These are phyloP conservation scores for Onychorhynchus coronatus DNA, from an alignment of 2,113 vertebrate species.

Conservation along the genomic window DNA sequence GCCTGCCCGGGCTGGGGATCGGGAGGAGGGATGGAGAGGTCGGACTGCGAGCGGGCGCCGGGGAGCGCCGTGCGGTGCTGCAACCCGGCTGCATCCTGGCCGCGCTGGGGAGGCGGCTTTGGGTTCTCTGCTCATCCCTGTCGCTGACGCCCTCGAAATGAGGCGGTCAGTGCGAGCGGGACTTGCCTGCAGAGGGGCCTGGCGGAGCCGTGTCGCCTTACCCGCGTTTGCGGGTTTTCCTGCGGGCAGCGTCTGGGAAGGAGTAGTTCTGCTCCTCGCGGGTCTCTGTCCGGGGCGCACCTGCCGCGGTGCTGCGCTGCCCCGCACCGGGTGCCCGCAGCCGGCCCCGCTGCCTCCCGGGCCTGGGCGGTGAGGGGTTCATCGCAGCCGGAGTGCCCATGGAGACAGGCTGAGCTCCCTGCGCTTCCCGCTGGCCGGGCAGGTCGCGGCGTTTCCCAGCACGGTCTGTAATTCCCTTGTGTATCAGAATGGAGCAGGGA, in stretches of 20 bases:
- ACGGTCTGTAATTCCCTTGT: neutral
- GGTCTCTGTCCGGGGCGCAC: rapidly evolving
- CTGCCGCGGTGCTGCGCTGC: neutral
- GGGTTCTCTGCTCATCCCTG: neutral
- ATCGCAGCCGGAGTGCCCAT: rapidly evolving
- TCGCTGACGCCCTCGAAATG: neutral
- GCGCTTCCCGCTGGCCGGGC: neutral
- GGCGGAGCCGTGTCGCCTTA: rapidly evolving
- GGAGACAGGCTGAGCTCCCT: rapidly evolving
- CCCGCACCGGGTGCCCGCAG: rapidly evolving
- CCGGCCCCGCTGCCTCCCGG: neutral
- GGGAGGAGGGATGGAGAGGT: neutral
- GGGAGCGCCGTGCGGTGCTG: neutral
- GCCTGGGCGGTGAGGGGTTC: rapidly evolving
- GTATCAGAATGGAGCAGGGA: neutral
- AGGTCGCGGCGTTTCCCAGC: neutral
- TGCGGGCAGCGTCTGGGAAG: neutral
- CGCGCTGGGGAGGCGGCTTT: too few relatives aligned
- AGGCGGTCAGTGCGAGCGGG: neutral
- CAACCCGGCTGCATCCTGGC: neutral
- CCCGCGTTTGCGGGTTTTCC: rapidly evolving
- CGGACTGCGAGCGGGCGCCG: neutral
- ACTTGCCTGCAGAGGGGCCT: neutral
- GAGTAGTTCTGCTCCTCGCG: rapidly evolving
- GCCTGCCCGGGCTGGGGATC: neutral